Evolutionary conservation across 2,888 invertebrate genomes (phyloP).

Genomic region (Perdita meconis): DNA sequence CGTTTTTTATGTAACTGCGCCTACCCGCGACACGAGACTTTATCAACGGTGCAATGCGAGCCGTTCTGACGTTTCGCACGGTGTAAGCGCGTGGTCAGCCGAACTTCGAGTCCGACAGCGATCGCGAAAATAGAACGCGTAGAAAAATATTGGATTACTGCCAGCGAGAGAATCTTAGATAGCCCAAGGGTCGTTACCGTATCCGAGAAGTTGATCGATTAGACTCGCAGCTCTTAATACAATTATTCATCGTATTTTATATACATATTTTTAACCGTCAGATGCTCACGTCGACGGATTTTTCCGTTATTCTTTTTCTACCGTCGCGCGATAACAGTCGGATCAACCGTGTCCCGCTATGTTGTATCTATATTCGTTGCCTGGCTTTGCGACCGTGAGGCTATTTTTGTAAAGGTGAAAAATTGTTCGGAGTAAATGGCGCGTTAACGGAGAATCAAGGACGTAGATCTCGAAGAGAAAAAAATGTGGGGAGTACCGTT

Average conservation of each 20-base stretch:
- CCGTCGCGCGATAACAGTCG: neutral
- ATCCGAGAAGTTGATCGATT: neutral
- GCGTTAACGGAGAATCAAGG: neutral
- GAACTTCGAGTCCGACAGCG: neutral
- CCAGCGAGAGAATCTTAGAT: constrained; percentile 14
- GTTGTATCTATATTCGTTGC: constrained; percentile 1
- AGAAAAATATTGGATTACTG: constrained; percentile 40
- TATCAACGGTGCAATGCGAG: neutral
- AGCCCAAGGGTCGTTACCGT: neutral
- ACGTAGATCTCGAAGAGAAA: neutral
- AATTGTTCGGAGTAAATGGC: neutral
- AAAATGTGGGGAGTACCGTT: constrained; percentile 2
- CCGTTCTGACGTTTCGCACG: constrained; percentile 6
- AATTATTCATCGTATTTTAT: neutral
- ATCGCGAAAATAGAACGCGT: constrained; percentile 46
- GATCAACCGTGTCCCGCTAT: neutral
- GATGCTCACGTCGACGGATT: neutral
- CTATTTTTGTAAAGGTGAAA: constrained; percentile 34
- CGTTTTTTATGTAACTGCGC: constrained; percentile 9
- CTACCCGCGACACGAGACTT: neutral
- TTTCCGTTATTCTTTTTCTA: neutral
- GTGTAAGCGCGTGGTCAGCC: neutral
- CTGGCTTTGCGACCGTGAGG: constrained; percentile 12
- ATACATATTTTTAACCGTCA: neutral
- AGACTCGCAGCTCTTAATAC: neutral